Evolutionary conservation across 2,888 invertebrate species (phyloP).

Genomic region (Eilema caniola): DNA sequence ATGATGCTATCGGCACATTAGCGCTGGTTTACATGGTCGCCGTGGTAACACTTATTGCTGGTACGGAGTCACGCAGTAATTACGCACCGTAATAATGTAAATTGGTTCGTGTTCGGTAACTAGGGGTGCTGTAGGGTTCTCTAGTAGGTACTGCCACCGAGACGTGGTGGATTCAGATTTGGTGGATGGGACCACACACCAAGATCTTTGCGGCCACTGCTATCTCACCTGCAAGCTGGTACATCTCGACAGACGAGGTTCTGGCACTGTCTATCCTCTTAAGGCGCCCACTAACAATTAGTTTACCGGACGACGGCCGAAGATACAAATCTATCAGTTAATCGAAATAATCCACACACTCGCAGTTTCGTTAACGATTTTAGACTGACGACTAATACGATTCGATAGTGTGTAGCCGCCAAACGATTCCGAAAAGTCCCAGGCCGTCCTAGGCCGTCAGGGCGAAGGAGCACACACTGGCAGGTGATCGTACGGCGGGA

Average conservation of each 20-base stretch:
- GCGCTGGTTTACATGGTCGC: slow-evolving; percentile 43
- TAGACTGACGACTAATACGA: too few species aligned
- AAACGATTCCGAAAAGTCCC: too few species aligned
- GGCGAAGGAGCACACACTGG: too few species aligned
- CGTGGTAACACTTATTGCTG: slow-evolving; percentile 50
- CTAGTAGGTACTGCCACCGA: background rate
- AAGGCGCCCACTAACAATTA: too few species aligned
- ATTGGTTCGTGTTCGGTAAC: slow-evolving; percentile 55
- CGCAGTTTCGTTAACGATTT: too few species aligned
- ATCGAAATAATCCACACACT: too few species aligned
- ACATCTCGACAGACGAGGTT: background rate
- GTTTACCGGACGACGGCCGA: too few species aligned
- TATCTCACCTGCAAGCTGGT: background rate
- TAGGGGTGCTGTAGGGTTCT: slow-evolving; percentile 53
- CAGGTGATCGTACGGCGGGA: too few species aligned
- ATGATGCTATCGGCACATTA: slow-evolving; percentile 35
- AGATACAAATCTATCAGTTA: too few species aligned
- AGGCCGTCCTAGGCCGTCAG: too few species aligned
- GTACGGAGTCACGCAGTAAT: slow-evolving; percentile 45
- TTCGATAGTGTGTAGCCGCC: too few species aligned
- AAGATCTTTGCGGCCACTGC: background rate
- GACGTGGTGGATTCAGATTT: background rate
- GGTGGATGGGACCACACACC: background rate
- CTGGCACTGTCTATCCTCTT: background rate
- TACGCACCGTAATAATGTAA: slow-evolving; percentile 53